Evolutionary conservation across 2,888 invertebrate genomes (phyloP).

Genomic region (Eupeodes luniger): DNA sequence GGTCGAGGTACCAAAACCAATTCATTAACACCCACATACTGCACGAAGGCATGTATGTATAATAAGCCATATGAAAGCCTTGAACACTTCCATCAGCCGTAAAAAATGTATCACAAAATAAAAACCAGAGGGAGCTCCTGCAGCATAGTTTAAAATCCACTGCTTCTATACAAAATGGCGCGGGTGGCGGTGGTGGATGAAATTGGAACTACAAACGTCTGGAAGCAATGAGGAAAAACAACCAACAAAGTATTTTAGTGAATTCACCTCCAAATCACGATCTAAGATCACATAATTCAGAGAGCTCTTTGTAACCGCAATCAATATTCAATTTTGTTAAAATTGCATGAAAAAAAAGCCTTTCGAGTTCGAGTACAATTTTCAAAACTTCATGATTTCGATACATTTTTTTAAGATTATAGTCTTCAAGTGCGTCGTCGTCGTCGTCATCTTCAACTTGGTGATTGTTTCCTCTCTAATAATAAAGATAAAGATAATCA

Average conservation of each 20-base stretch:
- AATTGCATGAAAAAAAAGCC: slow-evolving; percentile 50
- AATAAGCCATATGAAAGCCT: slow-evolving; percentile 50
- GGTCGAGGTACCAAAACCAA: slow-evolving; percentile 51
- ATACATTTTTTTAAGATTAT: slow-evolving; percentile 52
- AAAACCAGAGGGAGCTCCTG: slow-evolving; percentile 4
- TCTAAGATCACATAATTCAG: slow-evolving; percentile 53
- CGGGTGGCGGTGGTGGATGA: not conserved
- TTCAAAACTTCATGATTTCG: slow-evolving; percentile 68
- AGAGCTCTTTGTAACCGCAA: slow-evolving; percentile 62
- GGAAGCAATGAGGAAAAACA: slow-evolving; percentile 44
- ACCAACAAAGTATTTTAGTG: slow-evolving; percentile 42
- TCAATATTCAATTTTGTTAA: slow-evolving; percentile 65
- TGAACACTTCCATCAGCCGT: slow-evolving; percentile 48
- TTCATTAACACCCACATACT: slow-evolving; percentile 72
- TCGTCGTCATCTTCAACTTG: slow-evolving; percentile 40
- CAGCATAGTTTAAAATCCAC: slow-evolving; percentile 16
- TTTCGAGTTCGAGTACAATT: slow-evolving; percentile 66
- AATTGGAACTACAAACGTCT: slow-evolving; percentile 2
- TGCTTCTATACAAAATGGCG: slow-evolving; percentile 48
- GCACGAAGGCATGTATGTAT: slow-evolving; percentile 36
- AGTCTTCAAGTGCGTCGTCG: slow-evolving; percentile 59
- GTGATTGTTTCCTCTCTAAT: slow-evolving; percentile 54
- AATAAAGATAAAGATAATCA: slow-evolving; percentile 37
- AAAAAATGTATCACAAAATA: slow-evolving; percentile 59
- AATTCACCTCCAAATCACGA: slow-evolving; percentile 61